These are phyloP conservation scores for Apostichopus leukothele DNA, from an alignment of 53 echinoderm and acorn worm genomes.

Conservation along the genomic window DNA sequence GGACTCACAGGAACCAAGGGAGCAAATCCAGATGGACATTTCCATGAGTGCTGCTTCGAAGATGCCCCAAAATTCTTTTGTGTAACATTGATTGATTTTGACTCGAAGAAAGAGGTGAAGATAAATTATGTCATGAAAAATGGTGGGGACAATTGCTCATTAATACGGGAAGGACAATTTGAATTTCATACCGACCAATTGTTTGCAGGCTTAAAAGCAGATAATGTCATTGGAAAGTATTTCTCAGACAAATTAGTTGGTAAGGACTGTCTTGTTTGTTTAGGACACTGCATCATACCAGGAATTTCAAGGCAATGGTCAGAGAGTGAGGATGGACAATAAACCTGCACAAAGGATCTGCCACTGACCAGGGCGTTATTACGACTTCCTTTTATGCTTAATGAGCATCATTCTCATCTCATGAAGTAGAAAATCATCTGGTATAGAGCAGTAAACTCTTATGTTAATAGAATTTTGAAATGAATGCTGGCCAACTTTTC, in stretches of 20 bases:
- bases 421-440: too few species aligned
- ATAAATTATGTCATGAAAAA: slow-evolving; percentile 69
- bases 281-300: slow-evolving; percentile 54
- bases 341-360: too few species aligned
- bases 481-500: too few species aligned
- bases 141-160: slow-evolving; percentile 71
- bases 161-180: slow-evolving; percentile 53
- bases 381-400: too few species aligned
- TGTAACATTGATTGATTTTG: slow-evolving; percentile 59
- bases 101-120: slow-evolving; percentile 43
- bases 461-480: too few species aligned
- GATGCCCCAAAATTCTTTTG: slow-evolving; percentile 65
- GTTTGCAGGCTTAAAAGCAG: slow-evolving; percentile 56
- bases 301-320: too few species aligned
- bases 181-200: slow-evolving; percentile 71
- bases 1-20: slow-evolving; percentile 63
- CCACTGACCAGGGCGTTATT: too few species aligned
- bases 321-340: too few species aligned
- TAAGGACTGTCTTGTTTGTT: slow-evolving; percentile 62
- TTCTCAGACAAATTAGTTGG: slow-evolving; percentile 57
- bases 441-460: too few species aligned
- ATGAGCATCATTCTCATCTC: too few species aligned
- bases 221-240: slow-evolving; percentile 51
- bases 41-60: slow-evolving; percentile 79
- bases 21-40: slow-evolving; percentile 52